Evolutionary conservation across 2,888 invertebrate genomes (phyloP).

Genomic region (Drosophila affinis): DNA sequence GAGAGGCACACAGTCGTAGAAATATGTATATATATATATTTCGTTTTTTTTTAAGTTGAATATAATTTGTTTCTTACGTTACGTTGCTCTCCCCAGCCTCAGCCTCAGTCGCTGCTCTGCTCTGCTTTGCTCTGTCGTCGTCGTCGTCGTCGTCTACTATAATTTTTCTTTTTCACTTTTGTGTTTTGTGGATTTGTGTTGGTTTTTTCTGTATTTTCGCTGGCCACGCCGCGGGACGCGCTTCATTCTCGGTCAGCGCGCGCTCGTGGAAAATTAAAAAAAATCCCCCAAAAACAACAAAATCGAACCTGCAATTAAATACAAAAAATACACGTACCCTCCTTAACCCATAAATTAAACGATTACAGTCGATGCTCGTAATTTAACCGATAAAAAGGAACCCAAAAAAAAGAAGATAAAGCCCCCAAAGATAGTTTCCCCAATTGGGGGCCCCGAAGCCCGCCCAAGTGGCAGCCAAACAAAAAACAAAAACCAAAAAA

Average conservation of each 20-base stretch:
- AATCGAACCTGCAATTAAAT: not conserved
- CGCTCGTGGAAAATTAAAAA: constrained; percentile 71
- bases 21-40: not conserved
- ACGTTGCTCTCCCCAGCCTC: constrained; percentile 56
- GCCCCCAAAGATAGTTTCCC: not conserved
- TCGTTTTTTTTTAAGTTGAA: constrained; percentile 59
- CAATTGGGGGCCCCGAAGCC: not conserved
- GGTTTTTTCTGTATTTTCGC: constrained; percentile 60
- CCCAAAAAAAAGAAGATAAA: not conserved
- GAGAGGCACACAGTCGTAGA: constrained; percentile 1
- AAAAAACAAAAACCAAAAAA: not conserved
- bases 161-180: constrained; percentile 43
- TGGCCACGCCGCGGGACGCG: constrained; percentile 72
- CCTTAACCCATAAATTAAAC: not conserved
- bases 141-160: constrained; percentile 46
- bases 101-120: constrained; percentile 16
- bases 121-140: constrained; percentile 2
- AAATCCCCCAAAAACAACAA: constrained; percentile 8
- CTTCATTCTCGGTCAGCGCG: constrained; percentile 70
- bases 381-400: not conserved
- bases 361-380: not conserved
- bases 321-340: not conserved
- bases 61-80: constrained; percentile 75
- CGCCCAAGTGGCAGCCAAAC: not conserved
- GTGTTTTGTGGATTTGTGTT: constrained; percentile 14